A percentile compares a stretch with the other conserved stretches of the same genome.
Evolutionary conservation across 2,888 invertebrate genomes (phyloP).

Genomic region (Euplagia quadripunctaria): DNA sequence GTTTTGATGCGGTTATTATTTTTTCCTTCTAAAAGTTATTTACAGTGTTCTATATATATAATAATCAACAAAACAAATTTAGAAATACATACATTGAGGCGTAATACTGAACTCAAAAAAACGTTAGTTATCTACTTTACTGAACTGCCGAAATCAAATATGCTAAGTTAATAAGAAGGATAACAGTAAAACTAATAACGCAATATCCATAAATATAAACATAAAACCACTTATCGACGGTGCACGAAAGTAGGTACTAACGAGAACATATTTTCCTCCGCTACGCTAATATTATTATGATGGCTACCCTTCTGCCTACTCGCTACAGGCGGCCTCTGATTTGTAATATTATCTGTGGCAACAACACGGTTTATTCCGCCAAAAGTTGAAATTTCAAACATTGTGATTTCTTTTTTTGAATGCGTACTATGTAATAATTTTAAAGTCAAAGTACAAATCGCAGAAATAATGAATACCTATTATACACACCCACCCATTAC

Average conservation of each 20-base stretch:
- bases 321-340: conserved; percentile 13
- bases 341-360: conserved; percentile 30
- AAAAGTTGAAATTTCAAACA: conserved; percentile 51
- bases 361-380: conserved; percentile 28
- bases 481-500: no score
- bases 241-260: not conserved
- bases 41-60: no score
- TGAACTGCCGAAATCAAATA: no score
- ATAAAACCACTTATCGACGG: not conserved
- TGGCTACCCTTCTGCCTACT: not conserved
- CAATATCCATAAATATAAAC: conserved; percentile 3
- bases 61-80: no score
- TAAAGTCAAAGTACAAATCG: not conserved
- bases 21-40: no score
- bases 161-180: no score
- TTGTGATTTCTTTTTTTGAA: conserved; percentile 27
- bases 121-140: no score
- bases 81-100: no score
- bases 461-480: not conserved
- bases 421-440: not conserved
- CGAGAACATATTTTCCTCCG: not conserved
- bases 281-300: conserved; percentile 11
- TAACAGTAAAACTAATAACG: conserved; percentile 3
- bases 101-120: no score
- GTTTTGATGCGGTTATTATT: no score